These are phyloP conservation scores for Araneus ventricosus DNA, from an alignment of 1,140 invertebrate species.

Conservation along the genomic window DNA sequence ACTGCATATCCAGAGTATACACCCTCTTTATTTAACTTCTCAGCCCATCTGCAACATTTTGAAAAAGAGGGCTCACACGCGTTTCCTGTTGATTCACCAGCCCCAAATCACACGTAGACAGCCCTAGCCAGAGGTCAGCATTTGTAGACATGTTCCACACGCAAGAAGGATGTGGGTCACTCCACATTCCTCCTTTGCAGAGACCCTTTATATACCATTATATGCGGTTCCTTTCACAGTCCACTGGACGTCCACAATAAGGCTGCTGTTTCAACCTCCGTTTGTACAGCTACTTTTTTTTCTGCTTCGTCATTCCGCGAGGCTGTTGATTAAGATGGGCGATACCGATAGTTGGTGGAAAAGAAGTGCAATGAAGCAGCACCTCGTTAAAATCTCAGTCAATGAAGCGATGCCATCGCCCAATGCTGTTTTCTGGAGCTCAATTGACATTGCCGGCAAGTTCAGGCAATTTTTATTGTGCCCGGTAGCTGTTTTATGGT, in stretches of 20 bases:
- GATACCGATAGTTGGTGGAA: not conserved
- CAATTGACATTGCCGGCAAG: not conserved
- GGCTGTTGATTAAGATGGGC: conserved; percentile 18
- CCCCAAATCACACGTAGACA: not conserved
- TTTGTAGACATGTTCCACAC: conserved; percentile 29
- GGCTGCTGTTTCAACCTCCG: not conserved
- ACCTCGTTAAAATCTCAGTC: not conserved
- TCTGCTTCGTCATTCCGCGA: not conserved
- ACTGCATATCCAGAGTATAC: not conserved
- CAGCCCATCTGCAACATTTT: no score
- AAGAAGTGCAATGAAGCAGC: not conserved
- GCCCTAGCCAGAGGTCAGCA: not conserved
- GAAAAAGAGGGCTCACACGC: not conserved
- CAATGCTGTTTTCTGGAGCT: not conserved
- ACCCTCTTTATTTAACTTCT: no score
- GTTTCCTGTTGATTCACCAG: not conserved
- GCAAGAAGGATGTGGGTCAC: conserved; percentile 43
- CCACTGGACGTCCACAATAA: conserved; percentile 37
- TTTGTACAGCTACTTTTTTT: conserved; percentile 15
- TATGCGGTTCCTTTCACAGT: conserved; percentile 29
- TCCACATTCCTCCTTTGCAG: not conserved
- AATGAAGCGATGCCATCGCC: not conserved
- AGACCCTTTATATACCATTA: conserved; percentile 4
- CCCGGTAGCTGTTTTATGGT: not conserved
- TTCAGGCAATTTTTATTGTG: not conserved